Percentiles rank a stretch among this genome's conserved stretches.
Evolutionary conservation across 2,797 vertebrate genomes (phyloP).

Genomic region (Danionella dracula): DNA sequence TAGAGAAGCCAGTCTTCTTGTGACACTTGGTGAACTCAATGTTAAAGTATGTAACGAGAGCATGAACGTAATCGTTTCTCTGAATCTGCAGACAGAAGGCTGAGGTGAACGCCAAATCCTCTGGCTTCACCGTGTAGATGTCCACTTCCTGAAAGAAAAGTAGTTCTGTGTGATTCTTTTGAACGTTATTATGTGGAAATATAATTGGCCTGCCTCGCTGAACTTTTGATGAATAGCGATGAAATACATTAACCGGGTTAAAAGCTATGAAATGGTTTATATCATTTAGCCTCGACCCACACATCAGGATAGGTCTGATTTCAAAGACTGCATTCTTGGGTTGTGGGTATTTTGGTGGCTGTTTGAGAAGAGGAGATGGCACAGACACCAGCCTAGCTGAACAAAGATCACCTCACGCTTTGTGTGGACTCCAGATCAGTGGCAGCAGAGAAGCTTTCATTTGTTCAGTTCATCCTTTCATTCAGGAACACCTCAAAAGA

Average conservation of each 20-base stretch:
- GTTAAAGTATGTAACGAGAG: constrained; percentile 97
- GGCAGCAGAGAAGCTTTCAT: background rate
- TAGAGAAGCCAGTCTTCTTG: constrained; percentile 97
- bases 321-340: constrained; percentile 5
- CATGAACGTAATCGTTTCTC: constrained; percentile 93
- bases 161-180: background rate
- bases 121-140: constrained; percentile 93
- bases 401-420: constrained; percentile 23
- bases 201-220: no score
- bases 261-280: background rate
- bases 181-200: no score
- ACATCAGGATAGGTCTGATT: background rate
- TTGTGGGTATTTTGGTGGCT: background rate
- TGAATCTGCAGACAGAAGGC: constrained; percentile 96
- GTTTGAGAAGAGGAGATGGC: background rate
- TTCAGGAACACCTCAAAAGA: constrained; percentile 16
- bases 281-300: background rate
- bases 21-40: constrained; percentile 99
- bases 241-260: background rate
- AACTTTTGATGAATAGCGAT: background rate
- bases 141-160: constrained; percentile 83
- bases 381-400: background rate
- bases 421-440: constrained; percentile 9
- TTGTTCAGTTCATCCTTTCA: constrained; percentile 14
- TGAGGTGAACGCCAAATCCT: constrained; percentile 89